Conservation (phyloP, 1,140 invertebrate species). For the Drosophila tani region DNA sequence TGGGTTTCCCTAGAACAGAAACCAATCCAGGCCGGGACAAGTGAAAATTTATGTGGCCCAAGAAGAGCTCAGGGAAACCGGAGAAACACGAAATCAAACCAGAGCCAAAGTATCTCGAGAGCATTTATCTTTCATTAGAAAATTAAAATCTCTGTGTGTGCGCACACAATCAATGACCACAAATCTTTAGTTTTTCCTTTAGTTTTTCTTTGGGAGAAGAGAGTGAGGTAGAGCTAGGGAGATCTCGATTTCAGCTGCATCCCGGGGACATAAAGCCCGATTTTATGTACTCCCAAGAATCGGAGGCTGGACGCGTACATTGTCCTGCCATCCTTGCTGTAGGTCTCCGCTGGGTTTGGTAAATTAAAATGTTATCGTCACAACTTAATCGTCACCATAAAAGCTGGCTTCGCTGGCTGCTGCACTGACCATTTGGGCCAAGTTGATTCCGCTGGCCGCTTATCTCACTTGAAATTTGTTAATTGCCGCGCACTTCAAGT, state of each 20-base stretch:
- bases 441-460: slow-evolving; percentile 58
- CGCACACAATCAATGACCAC: slow-evolving; percentile 76
- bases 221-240: no score
- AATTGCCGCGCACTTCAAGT: slow-evolving; percentile 81
- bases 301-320: slow-evolving; percentile 29
- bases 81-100: slow-evolving; percentile 44
- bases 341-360: slow-evolving; percentile 55
- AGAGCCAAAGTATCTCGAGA: slow-evolving; percentile 43
- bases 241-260: slow-evolving; percentile 36
- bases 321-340: slow-evolving; percentile 64
- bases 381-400: slow-evolving; percentile 77
- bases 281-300: slow-evolving; percentile 67
- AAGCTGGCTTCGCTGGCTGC: slow-evolving; percentile 35
- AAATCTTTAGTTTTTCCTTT: slow-evolving; percentile 63
- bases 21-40: slow-evolving; percentile 49
- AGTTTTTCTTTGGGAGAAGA: neutral
- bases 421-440: slow-evolving; percentile 58
- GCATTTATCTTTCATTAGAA: slow-evolving; percentile 83
- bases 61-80: slow-evolving; percentile 13
- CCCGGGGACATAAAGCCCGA: slow-evolving; percentile 53
- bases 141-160: slow-evolving; percentile 78
- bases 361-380: slow-evolving; percentile 82
- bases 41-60: slow-evolving; percentile 66
- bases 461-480: slow-evolving; percentile 78
- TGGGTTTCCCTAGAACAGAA: slow-evolving; percentile 57